Base-by-base conservation (phyloP, 2,113 vertebrate species). In the Haemorhous mexicanus region DNA sequence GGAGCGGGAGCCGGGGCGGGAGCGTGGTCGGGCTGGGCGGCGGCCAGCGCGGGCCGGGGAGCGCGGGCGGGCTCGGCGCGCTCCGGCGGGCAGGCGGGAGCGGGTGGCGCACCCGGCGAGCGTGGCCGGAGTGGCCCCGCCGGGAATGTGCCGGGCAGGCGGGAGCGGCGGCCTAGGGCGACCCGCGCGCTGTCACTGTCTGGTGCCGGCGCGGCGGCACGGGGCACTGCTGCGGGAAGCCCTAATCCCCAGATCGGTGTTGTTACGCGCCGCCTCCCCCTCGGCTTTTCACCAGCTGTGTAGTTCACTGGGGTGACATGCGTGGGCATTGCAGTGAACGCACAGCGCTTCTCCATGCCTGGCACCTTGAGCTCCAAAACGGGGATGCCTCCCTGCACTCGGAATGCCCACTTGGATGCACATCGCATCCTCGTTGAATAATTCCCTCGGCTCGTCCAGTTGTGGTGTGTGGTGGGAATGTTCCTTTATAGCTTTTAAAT, bases 331-430 rank as follows among this genome's bases (percentile, higher is more conserved):
- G 1, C 8, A 5, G 3, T 2, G 35, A 3, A 1, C 14, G 1
- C 1, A 0, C 4, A 0, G 46, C 1, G 63, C 26, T 30, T 3
- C 37, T 23, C 28, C 47, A 0, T 41, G 47, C 62, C 13, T 7
- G 70, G 2, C 23, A 0, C 1, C 17, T 10, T 6, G 17, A n/a
- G 7, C 23, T 67, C n/a, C 41, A 1, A 0, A 49, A 68, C 18
- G 4, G 44, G 0, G 41, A 3, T 73, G 44, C 12, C 9, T 72
- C 35, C 22, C 23, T 39, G 10, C 21, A 0, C 1, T 33, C 5
- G 32, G 41, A n/a, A 1, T 7, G 39, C 4, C 8, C 28, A 0
- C 11, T 16, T 44, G 47, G 11, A 21, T 35, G 62, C 32, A 5
- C n/a, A 0, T 30, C 19, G 2, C 24, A 7, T 26, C 9, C 53